Conservation (phyloP, 2,113 vertebrate genomes). For the Taurulus bubalis region DNA sequence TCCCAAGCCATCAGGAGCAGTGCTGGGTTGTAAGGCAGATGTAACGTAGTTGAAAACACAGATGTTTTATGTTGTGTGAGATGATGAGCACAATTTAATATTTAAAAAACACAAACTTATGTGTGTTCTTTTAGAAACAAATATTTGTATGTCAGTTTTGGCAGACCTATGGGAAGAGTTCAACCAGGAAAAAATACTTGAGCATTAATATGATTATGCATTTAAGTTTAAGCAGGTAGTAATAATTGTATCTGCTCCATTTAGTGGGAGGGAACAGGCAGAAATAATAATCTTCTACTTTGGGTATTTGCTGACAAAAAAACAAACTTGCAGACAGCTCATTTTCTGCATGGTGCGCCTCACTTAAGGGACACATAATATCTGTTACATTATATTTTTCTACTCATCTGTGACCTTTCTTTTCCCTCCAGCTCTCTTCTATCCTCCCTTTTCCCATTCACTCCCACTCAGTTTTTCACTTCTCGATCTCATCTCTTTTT, state of each 20-base stretch:
- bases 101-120: neutral
- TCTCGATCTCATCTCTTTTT: neutral
- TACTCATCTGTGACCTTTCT: neutral
- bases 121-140: neutral
- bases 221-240: slow-evolving; percentile 9
- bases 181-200: neutral
- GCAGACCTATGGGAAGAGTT: neutral
- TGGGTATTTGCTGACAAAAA: neutral
- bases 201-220: neutral
- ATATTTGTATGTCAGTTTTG: neutral
- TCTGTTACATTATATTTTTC: neutral
- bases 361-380: neutral
- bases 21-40: too few species aligned
- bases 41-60: too few species aligned
- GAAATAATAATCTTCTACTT: slow-evolving; percentile 16
- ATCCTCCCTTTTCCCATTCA: neutral
- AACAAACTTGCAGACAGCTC: neutral
- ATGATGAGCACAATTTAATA: too few species aligned
- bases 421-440: neutral
- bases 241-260: slow-evolving; percentile 3
- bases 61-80: too few species aligned
- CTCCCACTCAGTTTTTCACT: neutral
- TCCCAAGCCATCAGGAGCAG: too few species aligned
- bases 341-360: neutral
- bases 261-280: neutral